Base-by-base conservation (phyloP, 2,888 invertebrate species). In the Dexiosoma caninum region DNA sequence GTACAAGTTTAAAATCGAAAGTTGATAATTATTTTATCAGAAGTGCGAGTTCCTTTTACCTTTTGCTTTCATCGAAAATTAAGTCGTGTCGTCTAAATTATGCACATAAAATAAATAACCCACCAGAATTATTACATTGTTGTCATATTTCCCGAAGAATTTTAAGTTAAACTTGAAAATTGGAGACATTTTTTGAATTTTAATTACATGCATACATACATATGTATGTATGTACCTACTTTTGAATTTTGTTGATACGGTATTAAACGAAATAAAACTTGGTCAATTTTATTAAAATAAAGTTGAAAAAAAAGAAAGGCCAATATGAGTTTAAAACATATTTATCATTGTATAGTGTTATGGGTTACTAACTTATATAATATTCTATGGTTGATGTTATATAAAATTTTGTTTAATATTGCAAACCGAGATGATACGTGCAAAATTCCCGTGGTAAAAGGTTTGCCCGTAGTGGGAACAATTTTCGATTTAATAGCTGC, bases 391-490 rank as follows among this genome's bases (percentile, higher is more conserved):
- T 14, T 80, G n/a, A 70, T 55, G 19, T 60, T 67, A 2, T 49
- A 10, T 4, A 60, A 10, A 27, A 21, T 35, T 37, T 42, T 72
- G 0, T 7, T 23, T 44, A 46, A 64, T 1, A 35, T 1, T 3
- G 10, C n/a, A n/a, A n/a, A 12, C 12, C 19, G 70, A 9, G 16
- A 16, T n/a, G n/a, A n/a, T n/a, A n/a, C n/a, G 21, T 59, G 9
- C 10, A 10, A 67, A 40, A 9, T 92, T 85, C 93, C 93, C 2
- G 89, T 88, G 82, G 91, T 92, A 10, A 91, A 86, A 86, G 89
- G 91, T 40, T 85, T 92, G 62, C 93, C 93, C 2, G 3, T 92
- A 23, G 83, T 93, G 78, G 92, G 92, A 1, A 92, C 92, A n/a
- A 90, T 91, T 83, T 86, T 92, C 76, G 91, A 92, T 83, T 89